Evolutionary conservation across 2,888 invertebrate genomes (phyloP), one percentile per base, ranked within the genome.

Genomic region (Nowickia ferox): DNA sequence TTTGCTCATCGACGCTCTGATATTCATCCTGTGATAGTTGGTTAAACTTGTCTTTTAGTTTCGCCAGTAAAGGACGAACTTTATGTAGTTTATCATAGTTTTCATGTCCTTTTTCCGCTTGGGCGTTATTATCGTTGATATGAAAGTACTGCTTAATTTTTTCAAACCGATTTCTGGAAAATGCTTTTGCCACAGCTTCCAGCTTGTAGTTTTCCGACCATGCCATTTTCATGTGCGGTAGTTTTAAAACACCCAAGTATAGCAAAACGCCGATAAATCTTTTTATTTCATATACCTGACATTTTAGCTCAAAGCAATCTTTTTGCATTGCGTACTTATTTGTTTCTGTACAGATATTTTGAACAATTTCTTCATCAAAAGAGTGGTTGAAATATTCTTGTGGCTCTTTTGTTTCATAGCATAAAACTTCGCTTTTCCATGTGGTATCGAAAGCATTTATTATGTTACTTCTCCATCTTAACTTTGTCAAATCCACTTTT

Each of bases 61-160:
- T 53, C 6, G n/a, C 57, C 19, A 57, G 57, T 57, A 57, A 57
- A 19, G 57, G 57, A 19, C 57, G 57, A 19, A 57, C 53, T 53
- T 53, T 53, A 53, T 53, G 15, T 6, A 53, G 9, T 53, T 53
- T 53, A 17, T 53, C 17, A 57, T 57, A 57, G 30, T 57, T 15
- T 57, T 19, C 9, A 57, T 30, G 11, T 57, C 57, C 57, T 57
- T 57, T 57, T 57, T 30, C 22, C 22, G 30, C 22, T 15, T 57
- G 57, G 22, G 19, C 30, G 57, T 57, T 57, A 22, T 57, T 57
- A 22, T 57, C 57, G 9, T 57, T 57, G 19, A 57, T 57, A 22
- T 57, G 57, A 15, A 57, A 57, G 30, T 30, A 57, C 57, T 57
- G 57, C 11, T 57, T 57, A 22, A 57, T 30, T 57, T 57, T 30